phyloP scores from a whole-genome alignment of 2,888 invertebrate genomes.

The Ctena decussata region DNA sequence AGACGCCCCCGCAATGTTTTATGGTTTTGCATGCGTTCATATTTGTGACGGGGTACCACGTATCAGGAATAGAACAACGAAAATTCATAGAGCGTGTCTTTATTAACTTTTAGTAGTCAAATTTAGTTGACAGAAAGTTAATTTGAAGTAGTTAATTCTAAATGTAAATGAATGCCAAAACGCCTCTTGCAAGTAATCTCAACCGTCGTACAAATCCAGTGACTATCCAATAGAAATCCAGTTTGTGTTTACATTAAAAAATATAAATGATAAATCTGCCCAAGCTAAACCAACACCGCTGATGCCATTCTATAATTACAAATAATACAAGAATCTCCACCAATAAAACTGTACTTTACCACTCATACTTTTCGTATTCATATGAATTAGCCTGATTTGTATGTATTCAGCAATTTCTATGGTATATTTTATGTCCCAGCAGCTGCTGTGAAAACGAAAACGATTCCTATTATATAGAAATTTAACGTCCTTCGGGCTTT shows the following conservation, averaged over 20 bases:
- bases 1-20: no score
- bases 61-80: no score
- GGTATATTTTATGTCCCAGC: slow-evolving; percentile 11
- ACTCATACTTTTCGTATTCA: neutral
- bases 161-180: neutral
- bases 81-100: no score
- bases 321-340: neutral
- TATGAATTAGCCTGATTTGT: slow-evolving; percentile 12
- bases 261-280: neutral
- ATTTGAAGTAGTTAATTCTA: no score
- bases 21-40: no score
- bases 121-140: no score
- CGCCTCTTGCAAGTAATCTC: no score
- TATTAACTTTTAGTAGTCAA: no score
- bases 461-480: slow-evolving; percentile 10
- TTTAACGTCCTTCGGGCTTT: slow-evolving; percentile 5
- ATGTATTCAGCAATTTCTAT: slow-evolving; percentile 4
- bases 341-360: slow-evolving; percentile 16
- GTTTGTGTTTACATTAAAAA: neutral
- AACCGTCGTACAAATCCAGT: neutral
- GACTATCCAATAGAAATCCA: neutral
- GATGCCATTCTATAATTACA: neutral
- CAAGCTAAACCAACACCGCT: neutral
- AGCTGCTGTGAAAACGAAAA: slow-evolving; percentile 7
- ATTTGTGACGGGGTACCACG: no score